Evolutionary conservation across 2,797 vertebrate species (phyloP), one percentile per base, ranked within the genome.

Genomic region (Sebastolobus altivelis): DNA sequence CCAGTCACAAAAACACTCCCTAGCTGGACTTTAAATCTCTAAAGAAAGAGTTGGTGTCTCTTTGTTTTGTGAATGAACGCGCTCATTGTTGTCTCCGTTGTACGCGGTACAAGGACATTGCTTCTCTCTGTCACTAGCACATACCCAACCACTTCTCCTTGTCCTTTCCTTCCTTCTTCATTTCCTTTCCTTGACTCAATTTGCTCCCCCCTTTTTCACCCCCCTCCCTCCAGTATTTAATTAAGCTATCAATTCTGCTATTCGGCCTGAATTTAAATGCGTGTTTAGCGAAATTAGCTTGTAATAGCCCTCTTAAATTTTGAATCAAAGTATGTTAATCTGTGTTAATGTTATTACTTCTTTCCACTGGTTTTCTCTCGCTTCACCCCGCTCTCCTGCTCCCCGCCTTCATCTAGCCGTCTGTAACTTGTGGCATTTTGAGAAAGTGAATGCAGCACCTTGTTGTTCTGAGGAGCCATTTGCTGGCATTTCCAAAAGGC

Each of bases 271-370:
- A 81, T 88, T 85, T 80, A 85, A 90, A 88, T 75, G 76, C 33
- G 61, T 87, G 83, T 90, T 91, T 86, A 80, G 82, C 65, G 73
- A 77, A 93, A 93, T 82, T 82, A 88, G 79, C 75, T 79, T 40
- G 61, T 87, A 92, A 93, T 89, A 72, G 79, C 52, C 72, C 83
- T 82, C 74, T 84, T 88, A 79, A 82, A 89, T 86, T 82, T 88
- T 77, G 72, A 90, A 87, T 90, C 33, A 75, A 80, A 80, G 62
- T 83, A 68, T 81, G 83, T 85, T 85, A 85, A 87, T 89, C 74
- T 78, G 71, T 59, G 72, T 79, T 86, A 86, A 83, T 82, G 74
- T 82, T 82, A 40, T 89, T 73, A 65, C 70, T 61, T 80, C 54
- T 62, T 76, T 72, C 25, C 27, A 38, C 46, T 71, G 46, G 2